Conservation (phyloP, 2,888 invertebrate species). For the Galerucella nymphaeae region DNA sequence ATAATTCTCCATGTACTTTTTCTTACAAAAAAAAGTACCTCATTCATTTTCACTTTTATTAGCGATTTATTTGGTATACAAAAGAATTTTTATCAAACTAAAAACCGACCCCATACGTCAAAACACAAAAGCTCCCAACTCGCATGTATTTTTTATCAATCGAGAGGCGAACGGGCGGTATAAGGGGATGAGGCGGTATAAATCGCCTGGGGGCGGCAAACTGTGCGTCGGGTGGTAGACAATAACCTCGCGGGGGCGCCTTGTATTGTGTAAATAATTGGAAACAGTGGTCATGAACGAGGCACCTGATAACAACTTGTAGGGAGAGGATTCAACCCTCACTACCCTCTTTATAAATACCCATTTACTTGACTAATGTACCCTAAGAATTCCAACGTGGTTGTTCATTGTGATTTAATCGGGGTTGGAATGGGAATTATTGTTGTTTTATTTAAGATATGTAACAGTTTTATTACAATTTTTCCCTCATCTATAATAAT, state of each 20-base stretch:
- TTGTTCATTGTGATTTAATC: constrained; percentile 55
- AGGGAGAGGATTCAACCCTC: constrained; percentile 42
- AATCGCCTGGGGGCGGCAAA: constrained; percentile 43
- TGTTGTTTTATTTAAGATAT: constrained; percentile 28
- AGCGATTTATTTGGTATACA: constrained; percentile 1
- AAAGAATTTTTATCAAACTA: constrained; percentile 21
- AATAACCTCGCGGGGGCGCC: constrained; percentile 53
- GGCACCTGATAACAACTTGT: constrained; percentile 58
- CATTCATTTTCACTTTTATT: background rate
- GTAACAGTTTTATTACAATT: background rate
- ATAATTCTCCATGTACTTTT: background rate
- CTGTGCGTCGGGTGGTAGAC: constrained; percentile 45
- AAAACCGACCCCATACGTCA: constrained; percentile 27
- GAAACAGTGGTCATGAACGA: constrained; percentile 60
- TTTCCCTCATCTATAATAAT: too few species aligned
- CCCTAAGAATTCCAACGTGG: constrained; percentile 57
- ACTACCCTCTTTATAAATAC: constrained; percentile 55
- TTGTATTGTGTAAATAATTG: constrained; percentile 61
- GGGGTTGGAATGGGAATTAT: constrained; percentile 29
- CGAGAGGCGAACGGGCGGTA: constrained; percentile 29
- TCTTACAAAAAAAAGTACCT: background rate
- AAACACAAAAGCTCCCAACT: constrained; percentile 38
- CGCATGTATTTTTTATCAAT: constrained; percentile 47
- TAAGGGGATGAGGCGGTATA: constrained; percentile 30
- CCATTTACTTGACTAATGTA: constrained; percentile 60